Conservation (phyloP, 2,888 invertebrate genomes). For the Microchrysa polita region DNA sequence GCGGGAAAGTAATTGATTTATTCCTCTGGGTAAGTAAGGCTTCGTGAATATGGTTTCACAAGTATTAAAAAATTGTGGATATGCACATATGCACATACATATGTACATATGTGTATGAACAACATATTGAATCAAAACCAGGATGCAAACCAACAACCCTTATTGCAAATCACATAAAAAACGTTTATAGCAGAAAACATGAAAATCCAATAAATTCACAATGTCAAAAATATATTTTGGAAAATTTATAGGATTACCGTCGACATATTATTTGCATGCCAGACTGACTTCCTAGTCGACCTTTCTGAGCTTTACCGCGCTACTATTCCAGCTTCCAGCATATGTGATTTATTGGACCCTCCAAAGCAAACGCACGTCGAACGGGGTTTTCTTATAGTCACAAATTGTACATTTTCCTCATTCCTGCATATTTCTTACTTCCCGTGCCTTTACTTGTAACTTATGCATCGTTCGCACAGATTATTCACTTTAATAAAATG, state of each 20-base stretch:
- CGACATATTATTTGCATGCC: conserved; percentile 45
- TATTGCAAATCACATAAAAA: neutral
- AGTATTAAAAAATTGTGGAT: too few species aligned
- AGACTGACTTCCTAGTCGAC: conserved; percentile 31
- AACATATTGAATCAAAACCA: too few species aligned
- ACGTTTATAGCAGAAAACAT: conserved; percentile 22
- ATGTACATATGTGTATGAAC: too few species aligned
- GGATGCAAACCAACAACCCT: too few species aligned
- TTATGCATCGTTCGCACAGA: conserved; percentile 15
- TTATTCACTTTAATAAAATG: conserved; percentile 49
- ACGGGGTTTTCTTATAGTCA: conserved; percentile 11
- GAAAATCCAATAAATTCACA: conserved; percentile 48
- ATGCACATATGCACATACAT: too few species aligned
- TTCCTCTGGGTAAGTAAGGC: too few species aligned
- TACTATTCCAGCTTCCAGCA: conserved; percentile 46
- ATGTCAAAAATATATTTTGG: conserved; percentile 46
- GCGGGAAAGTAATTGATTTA: too few species aligned
- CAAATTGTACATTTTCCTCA: conserved; percentile 42
- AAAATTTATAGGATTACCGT: conserved; percentile 48
- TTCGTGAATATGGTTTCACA: too few species aligned
- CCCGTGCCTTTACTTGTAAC: neutral
- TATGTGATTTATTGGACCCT: conserved; percentile 48
- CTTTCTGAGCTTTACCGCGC: conserved; percentile 19
- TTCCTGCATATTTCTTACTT: neutral
- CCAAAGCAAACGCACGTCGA: conserved; percentile 5